phyloP scores from a whole-genome alignment of 2,888 invertebrate species.

The Phytoseiulus persimilis region DNA sequence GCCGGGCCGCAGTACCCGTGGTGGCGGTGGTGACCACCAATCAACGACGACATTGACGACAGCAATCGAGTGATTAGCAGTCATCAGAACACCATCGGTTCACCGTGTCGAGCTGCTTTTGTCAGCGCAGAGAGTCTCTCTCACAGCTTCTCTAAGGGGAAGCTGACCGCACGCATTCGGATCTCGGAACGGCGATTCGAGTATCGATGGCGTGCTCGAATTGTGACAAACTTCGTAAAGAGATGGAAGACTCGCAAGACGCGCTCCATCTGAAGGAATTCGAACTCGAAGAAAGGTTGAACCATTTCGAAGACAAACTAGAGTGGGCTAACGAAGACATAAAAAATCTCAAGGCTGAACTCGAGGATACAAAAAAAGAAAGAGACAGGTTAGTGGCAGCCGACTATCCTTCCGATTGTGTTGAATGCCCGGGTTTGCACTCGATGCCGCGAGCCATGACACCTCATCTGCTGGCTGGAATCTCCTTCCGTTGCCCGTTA shows the following conservation, averaged over 20 bases:
- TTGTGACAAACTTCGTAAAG: conserved; percentile 16
- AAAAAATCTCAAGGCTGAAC: conserved; percentile 10
- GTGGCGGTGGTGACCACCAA: background rate
- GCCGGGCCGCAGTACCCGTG: background rate
- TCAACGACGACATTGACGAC: background rate
- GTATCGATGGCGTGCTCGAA: conserved; percentile 15
- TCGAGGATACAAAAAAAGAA: conserved; percentile 21
- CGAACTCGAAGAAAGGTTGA: conserved; percentile 24
- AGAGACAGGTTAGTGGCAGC: conserved; percentile 8
- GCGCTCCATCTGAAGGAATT: conserved; percentile 9
- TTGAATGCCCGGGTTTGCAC: no score
- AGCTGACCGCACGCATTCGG: no score
- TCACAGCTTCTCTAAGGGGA: no score
- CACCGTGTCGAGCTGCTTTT: no score
- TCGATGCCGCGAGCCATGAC: no score
- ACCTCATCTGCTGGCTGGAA: no score
- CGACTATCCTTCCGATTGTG: no score
- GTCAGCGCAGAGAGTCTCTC: no score
- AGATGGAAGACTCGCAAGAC: conserved; percentile 26
- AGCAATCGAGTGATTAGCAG: no score
- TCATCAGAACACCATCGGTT: background rate
- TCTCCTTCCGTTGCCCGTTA: no score
- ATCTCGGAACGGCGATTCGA: no score
- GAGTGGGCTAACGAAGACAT: conserved; percentile 29
- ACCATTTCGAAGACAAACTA: background rate